phyloP scores from a whole-genome alignment of 2,113 vertebrate genomes.

The Myodes glareolus region DNA sequence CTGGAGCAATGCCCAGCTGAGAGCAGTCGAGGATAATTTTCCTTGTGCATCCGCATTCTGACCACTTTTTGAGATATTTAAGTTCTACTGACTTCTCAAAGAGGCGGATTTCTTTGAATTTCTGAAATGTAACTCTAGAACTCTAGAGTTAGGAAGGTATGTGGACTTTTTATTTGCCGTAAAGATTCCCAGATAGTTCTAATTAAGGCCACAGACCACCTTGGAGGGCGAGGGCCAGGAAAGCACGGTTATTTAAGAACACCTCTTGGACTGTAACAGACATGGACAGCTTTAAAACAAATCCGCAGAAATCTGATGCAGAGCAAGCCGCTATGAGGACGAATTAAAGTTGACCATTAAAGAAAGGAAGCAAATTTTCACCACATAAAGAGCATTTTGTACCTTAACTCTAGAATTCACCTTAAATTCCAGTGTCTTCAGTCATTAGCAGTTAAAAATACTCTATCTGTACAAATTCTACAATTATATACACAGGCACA shows the following conservation, averaged over 20 bases:
- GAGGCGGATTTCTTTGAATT: slow-evolving; percentile 81
- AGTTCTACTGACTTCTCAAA: slow-evolving; percentile 72
- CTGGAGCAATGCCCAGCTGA: neutral
- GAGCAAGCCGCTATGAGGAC: slow-evolving; percentile 31
- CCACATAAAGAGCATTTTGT: slow-evolving; percentile 57
- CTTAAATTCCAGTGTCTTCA: slow-evolving; percentile 74
- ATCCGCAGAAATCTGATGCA: slow-evolving; percentile 59
- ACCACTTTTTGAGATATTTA: slow-evolving; percentile 75
- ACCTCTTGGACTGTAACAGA: slow-evolving; percentile 64
- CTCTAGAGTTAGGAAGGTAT: slow-evolving; percentile 67
- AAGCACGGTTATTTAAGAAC: slow-evolving; percentile 66
- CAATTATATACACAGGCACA: slow-evolving; percentile 75
- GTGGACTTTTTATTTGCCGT: slow-evolving; percentile 81
- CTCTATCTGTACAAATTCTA: slow-evolving; percentile 74
- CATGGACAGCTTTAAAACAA: slow-evolving; percentile 67
- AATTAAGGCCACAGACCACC: slow-evolving; percentile 85
- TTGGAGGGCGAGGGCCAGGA: slow-evolving; percentile 59
- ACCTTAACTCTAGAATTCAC: slow-evolving; percentile 62
- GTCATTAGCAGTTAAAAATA: slow-evolving; percentile 62
- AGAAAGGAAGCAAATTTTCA: slow-evolving; percentile 56
- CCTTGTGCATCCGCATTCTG: slow-evolving; percentile 16
- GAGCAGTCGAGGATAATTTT: neutral
- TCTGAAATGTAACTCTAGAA: slow-evolving; percentile 83
- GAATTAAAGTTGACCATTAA: slow-evolving; percentile 56
- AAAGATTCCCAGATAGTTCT: slow-evolving; percentile 77